Percentiles rank a stretch among this genome's conserved stretches.
Evolutionary conservation across 2,113 vertebrate species (phyloP).

Genomic region (Eupsittula cactorum): DNA sequence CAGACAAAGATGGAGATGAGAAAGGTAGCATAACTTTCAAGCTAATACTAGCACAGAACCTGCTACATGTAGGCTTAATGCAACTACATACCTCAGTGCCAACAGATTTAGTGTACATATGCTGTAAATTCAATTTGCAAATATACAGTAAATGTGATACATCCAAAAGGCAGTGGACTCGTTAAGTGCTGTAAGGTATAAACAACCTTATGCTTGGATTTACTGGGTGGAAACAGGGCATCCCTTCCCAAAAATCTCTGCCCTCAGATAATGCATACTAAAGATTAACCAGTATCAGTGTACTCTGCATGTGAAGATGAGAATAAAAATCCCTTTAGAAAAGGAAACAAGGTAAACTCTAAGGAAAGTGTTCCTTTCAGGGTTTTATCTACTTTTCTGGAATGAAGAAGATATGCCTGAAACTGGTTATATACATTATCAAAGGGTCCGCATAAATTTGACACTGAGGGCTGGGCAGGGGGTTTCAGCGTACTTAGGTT

Average conservation of each 20-base stretch:
- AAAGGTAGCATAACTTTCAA: slow-evolving; percentile 9
- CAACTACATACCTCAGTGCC: neutral
- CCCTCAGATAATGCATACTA: neutral
- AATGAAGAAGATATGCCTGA: neutral
- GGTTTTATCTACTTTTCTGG: neutral
- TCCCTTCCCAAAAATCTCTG: neutral
- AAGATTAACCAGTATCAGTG: neutral
- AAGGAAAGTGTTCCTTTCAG: neutral
- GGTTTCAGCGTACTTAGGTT: neutral
- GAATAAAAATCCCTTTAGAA: neutral
- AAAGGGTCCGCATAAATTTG: neutral
- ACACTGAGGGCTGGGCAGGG: neutral
- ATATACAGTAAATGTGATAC: neutral
- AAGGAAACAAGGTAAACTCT: neutral
- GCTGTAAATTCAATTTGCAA: slow-evolving; percentile 37
- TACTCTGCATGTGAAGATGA: neutral
- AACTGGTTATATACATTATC: neutral
- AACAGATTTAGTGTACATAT: neutral
- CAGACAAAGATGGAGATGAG: neutral
- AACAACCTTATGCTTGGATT: neutral
- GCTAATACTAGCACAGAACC: slow-evolving; percentile 36
- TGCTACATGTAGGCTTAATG: neutral
- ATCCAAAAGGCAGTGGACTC: neutral
- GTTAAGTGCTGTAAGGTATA: neutral
- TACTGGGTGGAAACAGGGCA: neutral